A percentile compares a stretch with the other conserved stretches of the same genome.
Conservation (phyloP, 92 coral and sea anemone species). For the Epizoanthus ramosus region DNA sequence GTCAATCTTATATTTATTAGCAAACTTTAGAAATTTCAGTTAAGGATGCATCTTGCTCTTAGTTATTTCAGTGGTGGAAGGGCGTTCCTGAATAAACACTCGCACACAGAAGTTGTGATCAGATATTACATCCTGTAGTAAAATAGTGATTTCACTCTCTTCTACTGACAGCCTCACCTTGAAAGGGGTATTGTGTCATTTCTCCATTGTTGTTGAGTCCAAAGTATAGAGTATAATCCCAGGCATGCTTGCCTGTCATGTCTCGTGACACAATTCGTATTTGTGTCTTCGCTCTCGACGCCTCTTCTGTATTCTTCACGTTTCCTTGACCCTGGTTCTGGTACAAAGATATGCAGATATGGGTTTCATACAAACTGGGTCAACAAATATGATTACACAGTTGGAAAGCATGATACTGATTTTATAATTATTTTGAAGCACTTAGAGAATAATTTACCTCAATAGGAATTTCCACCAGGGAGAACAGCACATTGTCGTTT, state of each 20-base stretch:
- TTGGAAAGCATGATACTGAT: not conserved
- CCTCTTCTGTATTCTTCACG: slow-evolving; percentile 38
- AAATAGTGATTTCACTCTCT: too few species aligned
- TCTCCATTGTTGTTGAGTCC: slow-evolving; percentile 51
- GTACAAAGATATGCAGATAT: not conserved
- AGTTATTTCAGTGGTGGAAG: too few species aligned
- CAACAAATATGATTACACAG: not conserved
- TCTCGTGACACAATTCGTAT: slow-evolving; percentile 85
- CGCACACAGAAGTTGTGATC: too few species aligned
- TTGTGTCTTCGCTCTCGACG: slow-evolving; percentile 70
- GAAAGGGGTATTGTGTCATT: slow-evolving; percentile 19
- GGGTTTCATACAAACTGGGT: not conserved
- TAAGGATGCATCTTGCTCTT: too few species aligned
- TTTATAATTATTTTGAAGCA: not conserved
- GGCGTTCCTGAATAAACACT: too few species aligned
- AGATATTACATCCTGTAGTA: too few species aligned
- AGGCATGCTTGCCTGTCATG: slow-evolving; percentile 92
- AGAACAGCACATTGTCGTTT: slow-evolving; percentile 82
- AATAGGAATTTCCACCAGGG: slow-evolving; percentile 83
- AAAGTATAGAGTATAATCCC: slow-evolving; percentile 85
- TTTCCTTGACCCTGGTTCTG: slow-evolving; percentile 36
- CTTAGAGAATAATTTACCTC: slow-evolving; percentile 62
- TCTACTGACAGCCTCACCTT: slow-evolving; percentile 31
- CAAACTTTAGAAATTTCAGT: too few species aligned
- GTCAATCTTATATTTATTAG: too few species aligned